Evolutionary conservation across 2,113 vertebrate species (phyloP).

Genomic region (Pholis gunnellus): DNA sequence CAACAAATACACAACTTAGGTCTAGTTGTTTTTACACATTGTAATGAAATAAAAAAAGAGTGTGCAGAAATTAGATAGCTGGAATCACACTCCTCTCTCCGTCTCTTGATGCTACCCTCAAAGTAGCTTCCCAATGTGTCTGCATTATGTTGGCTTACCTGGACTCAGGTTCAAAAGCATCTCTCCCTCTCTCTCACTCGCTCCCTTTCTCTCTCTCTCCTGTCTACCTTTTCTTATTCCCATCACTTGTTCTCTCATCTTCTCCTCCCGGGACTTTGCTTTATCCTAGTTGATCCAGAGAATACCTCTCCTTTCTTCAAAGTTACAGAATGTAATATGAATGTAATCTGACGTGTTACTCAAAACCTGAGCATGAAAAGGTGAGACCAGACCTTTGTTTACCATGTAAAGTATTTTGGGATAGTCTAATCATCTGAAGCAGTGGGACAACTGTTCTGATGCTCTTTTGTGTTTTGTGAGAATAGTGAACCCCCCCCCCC

Average conservation of each 20-base stretch:
- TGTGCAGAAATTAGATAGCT: background rate
- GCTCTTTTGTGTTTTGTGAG: background rate
- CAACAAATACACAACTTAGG: background rate
- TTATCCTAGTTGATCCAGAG: constrained; percentile 8
- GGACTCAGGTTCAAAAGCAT: constrained; percentile 45
- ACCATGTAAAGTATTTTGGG: background rate
- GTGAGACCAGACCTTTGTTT: background rate
- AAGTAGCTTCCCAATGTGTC: constrained; percentile 19
- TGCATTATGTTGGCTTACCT: constrained; percentile 41
- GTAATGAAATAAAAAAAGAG: constrained; percentile 2
- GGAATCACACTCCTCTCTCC: background rate
- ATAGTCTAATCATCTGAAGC: constrained; percentile 32
- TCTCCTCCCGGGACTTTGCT: constrained; percentile 20
- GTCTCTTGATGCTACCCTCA: background rate
- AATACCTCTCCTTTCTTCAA: constrained; percentile 35
- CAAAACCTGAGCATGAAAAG: background rate
- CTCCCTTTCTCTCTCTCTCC: background rate
- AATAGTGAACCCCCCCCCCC: no score
- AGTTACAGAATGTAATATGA: background rate
- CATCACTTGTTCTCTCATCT: background rate
- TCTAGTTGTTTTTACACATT: background rate
- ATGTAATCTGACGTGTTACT: constrained; percentile 2
- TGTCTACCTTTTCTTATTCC: constrained; percentile 31
- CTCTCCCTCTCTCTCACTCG: background rate
- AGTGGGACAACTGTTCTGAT: constrained; percentile 10